Evolutionary conservation across 1,140 invertebrate species (phyloP).

Genomic region (Conopomorpha cramerella): DNA sequence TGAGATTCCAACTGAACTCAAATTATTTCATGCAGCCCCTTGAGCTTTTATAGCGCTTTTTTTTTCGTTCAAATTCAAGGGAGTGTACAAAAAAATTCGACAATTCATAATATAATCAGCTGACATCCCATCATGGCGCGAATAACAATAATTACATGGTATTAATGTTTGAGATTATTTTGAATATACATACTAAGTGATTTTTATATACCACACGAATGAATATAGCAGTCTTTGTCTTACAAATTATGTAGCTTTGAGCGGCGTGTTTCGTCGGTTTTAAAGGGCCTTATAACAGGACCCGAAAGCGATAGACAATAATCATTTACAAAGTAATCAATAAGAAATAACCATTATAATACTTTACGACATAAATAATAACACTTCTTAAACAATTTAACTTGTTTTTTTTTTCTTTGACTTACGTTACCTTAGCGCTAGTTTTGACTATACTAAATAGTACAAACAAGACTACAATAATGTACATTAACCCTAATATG

Average conservation of each 20-base stretch:
- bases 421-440: constrained; percentile 56
- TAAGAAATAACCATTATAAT: constrained; percentile 62
- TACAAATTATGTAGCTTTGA: too few relatives aligned
- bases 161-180: too few relatives aligned
- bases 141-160: too few relatives aligned
- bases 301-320: constrained; percentile 23
- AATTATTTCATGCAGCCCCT: too few relatives aligned
- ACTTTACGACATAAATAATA: constrained; percentile 61
- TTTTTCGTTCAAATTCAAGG: background rate
- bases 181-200: too few relatives aligned
- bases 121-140: background rate
- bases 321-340: constrained; percentile 58
- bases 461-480: constrained; percentile 55
- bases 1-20: too few relatives aligned
- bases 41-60: background rate
- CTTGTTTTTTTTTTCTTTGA: constrained; percentile 59
- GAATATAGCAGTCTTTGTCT: too few relatives aligned
- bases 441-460: constrained; percentile 56
- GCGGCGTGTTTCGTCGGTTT: constrained; percentile 37
- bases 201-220: too few relatives aligned
- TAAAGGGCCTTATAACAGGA: constrained; percentile 15
- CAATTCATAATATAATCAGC: constrained; percentile 4
- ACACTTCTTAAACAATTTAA: constrained; percentile 60
- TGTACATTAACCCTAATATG: constrained; percentile 53
- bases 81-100: background rate